Evolutionary conservation across 2,113 vertebrate species (phyloP).

Genomic region (Oncorhynchus mykiss): DNA sequence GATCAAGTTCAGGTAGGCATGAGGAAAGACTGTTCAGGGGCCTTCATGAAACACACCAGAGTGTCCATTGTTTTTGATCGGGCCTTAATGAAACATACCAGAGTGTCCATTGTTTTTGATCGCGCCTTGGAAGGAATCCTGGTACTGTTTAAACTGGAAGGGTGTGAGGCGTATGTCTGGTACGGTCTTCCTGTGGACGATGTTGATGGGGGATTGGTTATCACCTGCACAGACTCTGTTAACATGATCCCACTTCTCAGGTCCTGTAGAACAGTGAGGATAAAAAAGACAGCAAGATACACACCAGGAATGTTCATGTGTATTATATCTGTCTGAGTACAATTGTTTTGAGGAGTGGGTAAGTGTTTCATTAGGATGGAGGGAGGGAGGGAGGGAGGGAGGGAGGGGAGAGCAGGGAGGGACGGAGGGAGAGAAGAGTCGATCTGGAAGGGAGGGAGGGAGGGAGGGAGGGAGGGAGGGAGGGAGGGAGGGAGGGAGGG

Average conservation of each 20-base stretch:
- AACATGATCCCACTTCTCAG: conserved; percentile 60
- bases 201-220: conserved; percentile 74
- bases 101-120: conserved; percentile 76
- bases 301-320: neutral
- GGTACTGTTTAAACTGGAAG: conserved; percentile 65
- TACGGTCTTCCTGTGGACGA: conserved; percentile 71
- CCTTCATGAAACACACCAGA: too few relatives aligned
- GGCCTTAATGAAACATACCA: conserved; percentile 40
- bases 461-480: too few relatives aligned
- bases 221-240: conserved; percentile 44
- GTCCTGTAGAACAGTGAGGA: conserved; percentile 47
- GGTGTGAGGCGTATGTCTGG: conserved; percentile 57
- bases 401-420: too few relatives aligned
- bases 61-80: too few relatives aligned
- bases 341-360: too few relatives aligned
- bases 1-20: neutral
- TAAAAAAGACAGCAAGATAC: neutral
- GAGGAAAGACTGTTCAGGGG: neutral
- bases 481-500: too few relatives aligned
- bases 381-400: too few relatives aligned
- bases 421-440: too few relatives aligned
- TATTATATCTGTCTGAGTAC: neutral
- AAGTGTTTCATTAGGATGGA: too few relatives aligned
- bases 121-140: conserved; percentile 50
- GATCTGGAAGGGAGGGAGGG: too few relatives aligned